Evolutionary conservation across 2,888 invertebrate species (phyloP).

Genomic region (Nemotelus pantherinus): DNA sequence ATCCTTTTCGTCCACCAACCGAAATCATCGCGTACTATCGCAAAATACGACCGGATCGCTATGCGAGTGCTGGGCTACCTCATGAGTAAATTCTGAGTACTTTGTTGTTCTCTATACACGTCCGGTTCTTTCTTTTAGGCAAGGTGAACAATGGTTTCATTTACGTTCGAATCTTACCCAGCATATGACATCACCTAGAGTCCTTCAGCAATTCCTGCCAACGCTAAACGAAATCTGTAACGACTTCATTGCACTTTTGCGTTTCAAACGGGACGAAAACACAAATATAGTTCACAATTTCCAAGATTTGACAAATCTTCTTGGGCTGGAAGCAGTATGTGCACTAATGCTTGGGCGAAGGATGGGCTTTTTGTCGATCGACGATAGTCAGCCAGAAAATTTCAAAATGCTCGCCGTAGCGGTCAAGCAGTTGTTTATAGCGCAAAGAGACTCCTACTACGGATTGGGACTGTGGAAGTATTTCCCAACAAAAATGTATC

Average conservation of each 20-base stretch:
- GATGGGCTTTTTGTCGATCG: constrained; percentile 74
- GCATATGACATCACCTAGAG: constrained; percentile 79
- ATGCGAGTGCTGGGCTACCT: constrained; percentile 82
- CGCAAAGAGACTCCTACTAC: constrained; percentile 83
- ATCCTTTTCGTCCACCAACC: constrained; percentile 83
- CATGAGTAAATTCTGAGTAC: constrained; percentile 75
- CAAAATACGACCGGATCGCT: constrained; percentile 77
- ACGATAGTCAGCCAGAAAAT: constrained; percentile 68
- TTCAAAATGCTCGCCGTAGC: constrained; percentile 75
- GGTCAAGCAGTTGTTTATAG: constrained; percentile 79
- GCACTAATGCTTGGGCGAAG: constrained; percentile 81
- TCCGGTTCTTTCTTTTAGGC: constrained; percentile 64
- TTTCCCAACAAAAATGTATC: constrained; percentile 77
- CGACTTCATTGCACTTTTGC: constrained; percentile 77
- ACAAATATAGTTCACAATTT: constrained; percentile 71
- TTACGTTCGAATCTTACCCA: constrained; percentile 78
- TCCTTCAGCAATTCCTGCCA: constrained; percentile 79
- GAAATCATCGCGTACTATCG: constrained; percentile 83
- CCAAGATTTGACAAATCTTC: constrained; percentile 78
- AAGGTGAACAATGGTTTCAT: constrained; percentile 81
- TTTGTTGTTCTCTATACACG: neutral
- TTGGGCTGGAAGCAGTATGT: constrained; percentile 85
- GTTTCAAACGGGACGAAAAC: constrained; percentile 66
- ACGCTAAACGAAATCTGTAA: constrained; percentile 79
- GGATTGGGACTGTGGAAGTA: constrained; percentile 86